Conservation (phyloP, 1,140 invertebrate species). For the Zaprionus ornatus region DNA sequence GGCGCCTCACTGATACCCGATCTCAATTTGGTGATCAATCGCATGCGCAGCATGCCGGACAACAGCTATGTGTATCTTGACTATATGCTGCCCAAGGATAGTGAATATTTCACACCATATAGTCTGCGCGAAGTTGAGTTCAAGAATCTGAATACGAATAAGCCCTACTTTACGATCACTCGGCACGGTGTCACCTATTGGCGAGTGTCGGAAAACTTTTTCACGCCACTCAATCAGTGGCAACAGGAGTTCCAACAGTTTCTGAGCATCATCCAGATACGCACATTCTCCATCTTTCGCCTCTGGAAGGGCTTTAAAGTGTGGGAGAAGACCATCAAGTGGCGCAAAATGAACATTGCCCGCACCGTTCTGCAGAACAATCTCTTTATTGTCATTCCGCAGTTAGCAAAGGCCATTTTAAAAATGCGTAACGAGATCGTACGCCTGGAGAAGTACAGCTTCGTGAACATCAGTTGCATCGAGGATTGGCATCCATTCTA, state of each 20-base stretch:
- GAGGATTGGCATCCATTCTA: slow-evolving; percentile 87
- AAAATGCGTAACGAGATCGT: slow-evolving; percentile 89
- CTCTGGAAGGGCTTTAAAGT: slow-evolving; percentile 93
- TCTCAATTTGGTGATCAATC: slow-evolving; percentile 60
- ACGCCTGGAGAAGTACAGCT: slow-evolving; percentile 86
- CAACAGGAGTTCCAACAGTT: slow-evolving; percentile 89
- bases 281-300: slow-evolving; percentile 89
- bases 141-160: slow-evolving; percentile 85
- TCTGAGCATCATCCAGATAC: slow-evolving; percentile 88
- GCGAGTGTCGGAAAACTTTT: slow-evolving; percentile 87
- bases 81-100: slow-evolving; percentile 88
- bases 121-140: slow-evolving; percentile 87
- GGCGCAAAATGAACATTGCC: slow-evolving; percentile 87
- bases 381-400: slow-evolving; percentile 90
- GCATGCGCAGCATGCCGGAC: slow-evolving; percentile 71
- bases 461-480: slow-evolving; percentile 85
- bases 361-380: slow-evolving; percentile 87
- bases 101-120: slow-evolving; percentile 89
- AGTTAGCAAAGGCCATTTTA: slow-evolving; percentile 88
- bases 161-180: slow-evolving; percentile 89
- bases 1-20: slow-evolving; percentile 76
- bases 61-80: slow-evolving; percentile 88
- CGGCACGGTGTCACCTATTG: slow-evolving; percentile 88
- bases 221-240: slow-evolving; percentile 88
- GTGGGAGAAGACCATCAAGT: slow-evolving; percentile 91